phyloP scores from a whole-genome alignment of 1,140 invertebrate species.

The Kradibia gibbosae region DNA sequence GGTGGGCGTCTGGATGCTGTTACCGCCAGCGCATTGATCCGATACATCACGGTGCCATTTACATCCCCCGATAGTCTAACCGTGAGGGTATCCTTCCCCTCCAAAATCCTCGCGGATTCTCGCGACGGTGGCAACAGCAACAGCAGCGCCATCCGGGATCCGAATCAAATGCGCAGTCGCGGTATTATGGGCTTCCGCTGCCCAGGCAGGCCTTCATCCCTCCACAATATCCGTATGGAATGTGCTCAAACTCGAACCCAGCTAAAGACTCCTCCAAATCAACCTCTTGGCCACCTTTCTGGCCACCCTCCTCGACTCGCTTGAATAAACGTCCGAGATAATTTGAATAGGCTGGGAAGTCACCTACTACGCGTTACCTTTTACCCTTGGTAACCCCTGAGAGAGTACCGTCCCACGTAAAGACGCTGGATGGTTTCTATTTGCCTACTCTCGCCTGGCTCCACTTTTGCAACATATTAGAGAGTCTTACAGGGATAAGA shows the following conservation, averaged over 20 bases:
- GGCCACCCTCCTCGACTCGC: background rate
- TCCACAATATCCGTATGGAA: background rate
- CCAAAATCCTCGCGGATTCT: conserved; percentile 18
- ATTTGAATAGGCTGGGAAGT: background rate
- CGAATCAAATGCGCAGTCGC: background rate
- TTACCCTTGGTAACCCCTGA: too few relatives aligned
- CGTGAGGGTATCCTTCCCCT: background rate
- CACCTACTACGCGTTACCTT: too few relatives aligned
- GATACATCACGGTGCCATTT: conserved; percentile 74
- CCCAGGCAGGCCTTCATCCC: background rate
- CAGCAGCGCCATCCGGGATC: conserved; percentile 1
- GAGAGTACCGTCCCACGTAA: too few relatives aligned
- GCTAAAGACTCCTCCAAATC: too few relatives aligned
- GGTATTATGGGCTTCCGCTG: background rate
- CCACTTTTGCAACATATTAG: too few relatives aligned
- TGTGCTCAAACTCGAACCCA: too few relatives aligned
- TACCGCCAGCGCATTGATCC: conserved; percentile 68
- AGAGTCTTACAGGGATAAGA: too few relatives aligned
- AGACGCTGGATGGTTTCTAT: too few relatives aligned
- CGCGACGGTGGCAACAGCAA: background rate
- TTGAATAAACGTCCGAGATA: background rate
- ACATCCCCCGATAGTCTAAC: conserved; percentile 60
- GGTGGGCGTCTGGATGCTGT: conserved; percentile 52
- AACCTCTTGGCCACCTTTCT: too few relatives aligned
- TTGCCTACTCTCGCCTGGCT: too few relatives aligned